These are phyloP conservation scores for Carassius gibelio DNA, from an alignment of 2,113 vertebrate genomes.

Conservation along the genomic window DNA sequence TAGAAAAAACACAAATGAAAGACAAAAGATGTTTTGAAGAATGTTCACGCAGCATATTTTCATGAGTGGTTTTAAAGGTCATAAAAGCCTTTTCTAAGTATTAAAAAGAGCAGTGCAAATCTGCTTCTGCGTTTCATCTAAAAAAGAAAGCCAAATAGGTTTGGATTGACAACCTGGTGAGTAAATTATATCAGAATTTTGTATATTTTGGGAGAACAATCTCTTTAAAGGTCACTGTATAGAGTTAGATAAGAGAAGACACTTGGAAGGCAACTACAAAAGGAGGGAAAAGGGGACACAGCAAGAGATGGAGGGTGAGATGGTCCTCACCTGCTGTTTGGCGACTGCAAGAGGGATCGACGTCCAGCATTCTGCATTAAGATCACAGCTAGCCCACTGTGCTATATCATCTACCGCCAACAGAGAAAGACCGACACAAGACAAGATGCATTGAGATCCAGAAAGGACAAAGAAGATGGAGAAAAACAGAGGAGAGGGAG, in stretches of 20 bases:
- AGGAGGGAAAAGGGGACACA: conserved; percentile 12
- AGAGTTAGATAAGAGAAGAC: background rate
- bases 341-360: conserved; percentile 39
- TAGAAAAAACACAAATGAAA: background rate
- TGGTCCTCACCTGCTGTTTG: conserved; percentile 39
- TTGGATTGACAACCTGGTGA: background rate
- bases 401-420: conserved; percentile 59
- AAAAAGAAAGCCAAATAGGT: background rate
- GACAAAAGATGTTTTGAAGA: background rate
- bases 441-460: conserved; percentile 33
- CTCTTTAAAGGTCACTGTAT: conserved; percentile 10
- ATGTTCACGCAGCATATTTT: background rate
- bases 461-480: conserved; percentile 31
- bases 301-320: conserved; percentile 46
- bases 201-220: background rate
- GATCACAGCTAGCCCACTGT: conserved; percentile 55
- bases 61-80: background rate
- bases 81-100: background rate
- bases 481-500: conserved; percentile 49
- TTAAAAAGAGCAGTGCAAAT: background rate
- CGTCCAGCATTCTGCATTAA: conserved; percentile 61
- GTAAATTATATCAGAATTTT: background rate
- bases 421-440: conserved; percentile 34
- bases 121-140: background rate
- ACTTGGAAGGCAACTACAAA: conserved; percentile 6